phyloP scores from a whole-genome alignment of 2,888 invertebrate genomes.

The Noctua comes region DNA sequence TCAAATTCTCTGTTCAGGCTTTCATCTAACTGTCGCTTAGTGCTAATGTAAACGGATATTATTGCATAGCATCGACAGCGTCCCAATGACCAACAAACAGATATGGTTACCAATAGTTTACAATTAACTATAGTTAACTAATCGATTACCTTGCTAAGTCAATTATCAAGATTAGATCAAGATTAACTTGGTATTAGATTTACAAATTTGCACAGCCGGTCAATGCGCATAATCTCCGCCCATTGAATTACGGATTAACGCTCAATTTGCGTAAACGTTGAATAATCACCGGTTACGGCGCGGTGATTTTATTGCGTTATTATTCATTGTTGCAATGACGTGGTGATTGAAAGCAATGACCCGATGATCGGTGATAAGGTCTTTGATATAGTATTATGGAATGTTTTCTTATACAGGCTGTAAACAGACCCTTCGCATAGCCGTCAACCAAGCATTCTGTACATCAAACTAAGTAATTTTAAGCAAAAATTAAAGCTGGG shows the following conservation, averaged over 20 bases:
- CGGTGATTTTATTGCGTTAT: constrained; percentile 38
- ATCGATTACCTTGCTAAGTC: constrained; percentile 57
- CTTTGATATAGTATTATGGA: background rate
- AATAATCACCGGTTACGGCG: constrained; percentile 32
- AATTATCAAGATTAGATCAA: constrained; percentile 64
- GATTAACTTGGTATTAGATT: constrained; percentile 61
- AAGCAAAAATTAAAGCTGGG: too few relatives aligned
- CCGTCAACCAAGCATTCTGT: too few relatives aligned
- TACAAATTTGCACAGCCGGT: constrained; percentile 55
- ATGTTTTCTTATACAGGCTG: background rate
- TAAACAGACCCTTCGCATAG: too few relatives aligned
- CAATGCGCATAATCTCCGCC: constrained; percentile 52
- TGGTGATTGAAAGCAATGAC: constrained; percentile 17
- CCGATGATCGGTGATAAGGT: background rate
- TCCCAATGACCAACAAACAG: background rate
- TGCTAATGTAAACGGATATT: background rate
- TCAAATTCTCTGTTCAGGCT: background rate
- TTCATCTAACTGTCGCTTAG: background rate
- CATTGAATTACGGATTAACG: constrained; percentile 65
- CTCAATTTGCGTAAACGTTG: constrained; percentile 59
- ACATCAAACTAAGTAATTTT: too few relatives aligned
- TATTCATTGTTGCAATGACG: constrained; percentile 10
- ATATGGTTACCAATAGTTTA: background rate
- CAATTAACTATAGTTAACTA: constrained; percentile 50
- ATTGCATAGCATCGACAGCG: background rate